Evolutionary conservation across 1,140 invertebrate genomes (phyloP).

Genomic region (Bombus terrestris): DNA sequence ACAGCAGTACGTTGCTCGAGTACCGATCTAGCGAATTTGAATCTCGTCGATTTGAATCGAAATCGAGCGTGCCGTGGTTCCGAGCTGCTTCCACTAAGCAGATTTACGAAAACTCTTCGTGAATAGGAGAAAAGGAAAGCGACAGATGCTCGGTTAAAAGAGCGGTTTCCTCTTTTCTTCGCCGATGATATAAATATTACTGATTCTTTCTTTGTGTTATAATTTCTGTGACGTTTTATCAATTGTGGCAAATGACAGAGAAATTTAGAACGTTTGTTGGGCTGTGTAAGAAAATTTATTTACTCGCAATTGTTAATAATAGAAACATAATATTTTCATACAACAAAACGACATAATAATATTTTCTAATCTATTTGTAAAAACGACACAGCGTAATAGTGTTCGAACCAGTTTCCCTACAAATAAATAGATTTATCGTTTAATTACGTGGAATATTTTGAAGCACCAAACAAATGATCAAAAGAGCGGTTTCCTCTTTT

Average conservation of each 20-base stretch:
- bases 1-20: not conserved
- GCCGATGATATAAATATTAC: too few relatives aligned
- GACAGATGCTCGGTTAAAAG: not conserved
- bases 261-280: too few relatives aligned
- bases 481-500: not conserved
- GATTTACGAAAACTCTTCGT: not conserved
- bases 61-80: not conserved
- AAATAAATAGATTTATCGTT: too few relatives aligned
- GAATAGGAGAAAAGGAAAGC: not conserved
- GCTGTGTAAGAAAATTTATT: too few relatives aligned
- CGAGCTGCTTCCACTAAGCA: not conserved
- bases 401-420: not conserved
- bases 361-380: too few relatives aligned
- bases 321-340: too few relatives aligned
- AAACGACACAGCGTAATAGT: too few relatives aligned
- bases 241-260: rapidly evolving
- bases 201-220: too few relatives aligned
- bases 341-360: too few relatives aligned
- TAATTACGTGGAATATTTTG: too few relatives aligned
- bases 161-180: not conserved
- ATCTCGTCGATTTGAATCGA: not conserved
- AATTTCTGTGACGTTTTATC: too few relatives aligned
- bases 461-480: not conserved
- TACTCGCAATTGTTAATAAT: too few relatives aligned
- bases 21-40: not conserved